Base-by-base conservation (phyloP, 1,140 invertebrate species). In the Lasioglossum baleicum region DNA sequence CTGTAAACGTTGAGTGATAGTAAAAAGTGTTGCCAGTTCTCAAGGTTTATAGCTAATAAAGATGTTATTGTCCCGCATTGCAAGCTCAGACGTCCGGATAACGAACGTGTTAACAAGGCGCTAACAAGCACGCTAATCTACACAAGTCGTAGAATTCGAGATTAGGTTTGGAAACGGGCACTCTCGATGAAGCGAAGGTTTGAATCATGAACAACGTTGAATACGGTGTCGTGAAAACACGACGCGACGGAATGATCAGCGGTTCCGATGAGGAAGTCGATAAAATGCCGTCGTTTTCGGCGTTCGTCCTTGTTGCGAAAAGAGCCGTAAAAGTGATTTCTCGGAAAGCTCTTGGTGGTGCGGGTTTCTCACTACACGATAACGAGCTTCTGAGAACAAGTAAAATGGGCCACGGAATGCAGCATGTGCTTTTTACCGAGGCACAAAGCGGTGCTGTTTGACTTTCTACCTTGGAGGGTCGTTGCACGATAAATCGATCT, bases 401-500 rank as follows among this genome's bases (percentile, higher is more conserved):
- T 35, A 22, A 64, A 78, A 71, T 78, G 26, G 68, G 68, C 63
- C 75, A 60, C 31, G 51, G 71, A 64, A 42, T 4, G n/a, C 69
- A 20, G 63, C 58, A 31, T 44, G 75, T 71, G 44, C n/a, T 51
- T 51, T 40, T 42, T 26, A 63, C 58, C 35, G 67, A 63, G 66
- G 31, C 70, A 22, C 75, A 35, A 42, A 48, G 13, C 22, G 20
- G 10, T 5, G 22, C 6, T 58, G 48, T 63, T 35, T 26, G 73
- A 20, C 77, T 83, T 81, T 84, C 20, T 67, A 76, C 80, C 85
- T 13, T 0, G 44, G 89, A 89, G 86, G 90, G 90, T 91, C 90
- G 80, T 85, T 89, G 90, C 88, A 91, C 90, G 73, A 76, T 83
- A 84, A 80, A 90, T 90, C 89, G 89, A 90, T 89, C 84, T 86